Base-by-base conservation (phyloP, 2,888 invertebrate genomes). In the Amaurobius ferox region DNA sequence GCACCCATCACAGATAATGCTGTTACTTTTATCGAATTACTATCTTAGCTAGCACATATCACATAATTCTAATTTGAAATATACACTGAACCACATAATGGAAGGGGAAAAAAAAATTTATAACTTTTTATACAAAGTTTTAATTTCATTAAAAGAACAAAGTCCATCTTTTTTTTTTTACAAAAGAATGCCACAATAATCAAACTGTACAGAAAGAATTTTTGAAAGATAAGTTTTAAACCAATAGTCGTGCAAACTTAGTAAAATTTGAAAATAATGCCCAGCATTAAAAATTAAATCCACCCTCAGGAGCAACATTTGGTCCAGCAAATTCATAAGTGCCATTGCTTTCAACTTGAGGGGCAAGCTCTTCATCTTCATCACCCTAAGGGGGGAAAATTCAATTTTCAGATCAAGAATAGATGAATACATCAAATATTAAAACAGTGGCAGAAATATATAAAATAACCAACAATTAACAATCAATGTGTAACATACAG, bases 231-330 rank as follows among this genome's bases (percentile, higher is more conserved):
- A 55, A 55, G 7, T 16, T 11, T 61, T 23, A 0, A 26, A 26
- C 26, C 26, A 2, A 13, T 40, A 0, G 1, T 40, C 11, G 40
- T 64, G 64, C 26, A 64, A 29, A 19, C 16, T 32, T 28, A 19
- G 32, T 35, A 35, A 35, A 35, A 35, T 35, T 7, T 9, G 35
- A 35, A 5, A 9, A 35, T 9, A 35, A 35, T 7, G 5, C 6
- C 35, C 9, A 35, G 5, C n/a, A 55, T 77, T 85, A 85, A 72
- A 85, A 85, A 13, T 44, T 29, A 40, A 85, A 85, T 26, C 83
- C 83, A 23, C 83, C 83, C 29, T 64, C 77, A n/a, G 83, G 83
- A 6, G 72, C 71, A 23, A 35, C 29, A 35, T 66, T 40, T 6
- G 66, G 55, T 16, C 70, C 77, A 67, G 48, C 39, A 26, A 86